Evolutionary conservation across 2,888 invertebrate species (phyloP), one percentile per base, ranked within the genome.

Genomic region (Microplitis deprimator): DNA sequence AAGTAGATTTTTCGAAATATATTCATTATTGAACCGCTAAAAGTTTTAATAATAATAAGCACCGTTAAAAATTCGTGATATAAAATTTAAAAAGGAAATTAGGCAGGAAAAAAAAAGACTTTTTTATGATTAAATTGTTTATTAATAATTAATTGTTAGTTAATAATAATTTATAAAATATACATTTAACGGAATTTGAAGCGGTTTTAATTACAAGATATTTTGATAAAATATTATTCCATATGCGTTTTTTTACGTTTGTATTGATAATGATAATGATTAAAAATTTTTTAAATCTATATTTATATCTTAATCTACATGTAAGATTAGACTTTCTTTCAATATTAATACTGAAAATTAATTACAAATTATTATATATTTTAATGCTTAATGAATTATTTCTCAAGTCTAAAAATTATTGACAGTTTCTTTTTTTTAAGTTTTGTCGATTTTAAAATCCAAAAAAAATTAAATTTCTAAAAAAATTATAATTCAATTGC

Each of bases 81-180:
- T 20, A 20, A 20, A 20, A 20, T 20, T 17, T 20, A 20, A 20
- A 20, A 20, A 20, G 20, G 20, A 20, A 20, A 20, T 20, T 20
- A 29, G 29, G 8, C 50, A 50, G 50, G 13, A 50, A 50, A 62
- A 39, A 71, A 41, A n/a, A 8, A 17, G 38, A 64, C 1, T 13
- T 74, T 29, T 65, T 29, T 77, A 75, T 75, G 68, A 80, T 82
- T 79, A 78, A 83, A 82, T 85, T 82, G 77, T 87, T 86, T 87
- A 87, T 87, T 87, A 84, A 82, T 84, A 80, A 78, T 83, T 84
- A 85, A 13, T 50, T 13, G 13, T 50, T 50, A 50, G 13, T 85
- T 80, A 79, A 84, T 84, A 81, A 83, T 84, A 83, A 82, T 84
- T 86, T 87, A 87, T 84, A 88, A 88, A 88, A 88, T 87, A 87